These are phyloP conservation scores for Falcunculus frontatus DNA, from an alignment of 2,113 vertebrate genomes.

Conservation along the genomic window DNA sequence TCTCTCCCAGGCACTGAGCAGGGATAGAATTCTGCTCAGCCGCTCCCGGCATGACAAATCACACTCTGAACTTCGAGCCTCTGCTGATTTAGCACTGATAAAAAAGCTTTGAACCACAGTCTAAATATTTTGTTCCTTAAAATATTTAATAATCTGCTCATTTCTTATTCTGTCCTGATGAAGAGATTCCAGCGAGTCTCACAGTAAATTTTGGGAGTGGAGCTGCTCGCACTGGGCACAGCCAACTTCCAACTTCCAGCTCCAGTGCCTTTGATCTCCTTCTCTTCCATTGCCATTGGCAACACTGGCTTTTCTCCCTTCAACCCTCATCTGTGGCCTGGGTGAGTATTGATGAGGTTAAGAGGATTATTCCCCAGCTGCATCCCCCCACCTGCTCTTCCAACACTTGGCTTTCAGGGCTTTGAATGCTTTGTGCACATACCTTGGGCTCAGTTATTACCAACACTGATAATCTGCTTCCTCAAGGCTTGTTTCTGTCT, in stretches of 20 bases:
- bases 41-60: neutral
- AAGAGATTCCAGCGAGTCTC: neutral
- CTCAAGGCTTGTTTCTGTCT: constrained; percentile 15
- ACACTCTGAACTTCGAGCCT: neutral
- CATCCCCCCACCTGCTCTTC: constrained; percentile 39
- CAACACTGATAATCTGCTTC: constrained; percentile 39
- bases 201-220: neutral
- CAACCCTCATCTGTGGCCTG: neutral
- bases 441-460: constrained; percentile 19
- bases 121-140: constrained; percentile 56
- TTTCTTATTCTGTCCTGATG: constrained; percentile 7
- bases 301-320: neutral
- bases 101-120: neutral
- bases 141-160: constrained; percentile 25
- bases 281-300: neutral
- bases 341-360: constrained; percentile 26
- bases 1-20: neutral
- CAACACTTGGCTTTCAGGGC: neutral
- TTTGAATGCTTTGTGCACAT: neutral
- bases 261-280: neutral
- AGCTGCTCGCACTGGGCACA: neutral
- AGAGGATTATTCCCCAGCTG: constrained; percentile 50
- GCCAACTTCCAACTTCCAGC: neutral
- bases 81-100: neutral
- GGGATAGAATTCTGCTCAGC: neutral